Base-by-base conservation (phyloP, 2,888 invertebrate species). In the Diadegma fenestrale region DNA sequence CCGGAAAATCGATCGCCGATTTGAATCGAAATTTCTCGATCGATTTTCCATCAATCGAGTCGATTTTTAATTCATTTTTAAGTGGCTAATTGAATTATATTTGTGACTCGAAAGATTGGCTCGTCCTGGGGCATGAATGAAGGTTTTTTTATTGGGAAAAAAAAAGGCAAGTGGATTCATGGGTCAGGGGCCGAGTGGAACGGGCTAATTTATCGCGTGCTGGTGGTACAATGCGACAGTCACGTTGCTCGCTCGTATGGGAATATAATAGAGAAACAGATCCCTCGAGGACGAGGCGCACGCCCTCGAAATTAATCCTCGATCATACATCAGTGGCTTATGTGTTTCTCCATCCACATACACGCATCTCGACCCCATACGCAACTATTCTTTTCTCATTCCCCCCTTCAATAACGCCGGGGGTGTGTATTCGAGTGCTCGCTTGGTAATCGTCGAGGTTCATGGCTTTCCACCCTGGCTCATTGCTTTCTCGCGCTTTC, bases 281-380 rank as follows among this genome's bases (percentile, higher is more conserved):
- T 88, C 85, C 86, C 77, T 83, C 77, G 71, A 82, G 83, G 80
- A 78, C 82, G 76, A 64, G 75, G 87, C 88, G 86, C 88, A 89
- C 89, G 88, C 89, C 88, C 89, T 88, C 82, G 85, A 88, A 90
- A 91, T 91, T 91, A 91, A 91, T 92, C 89, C 89, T 89, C 88
- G 90, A 89, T 89, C 89, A 87, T 88, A 89, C 89, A 87, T 89
- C 88, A 88, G 87, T 88, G 87, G 69, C 88, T 76, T 77, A 84
- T 87, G 79, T 51, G 45, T 61, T 17, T 22, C 5, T 26, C 26
- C 19, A 30, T 63, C 30, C 6, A 22, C 17, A 22, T 17, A 33
- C 22, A 19, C 0, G 37, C 1, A 71, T 19, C 30, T 33, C 7
- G 43, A 14, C n/a, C 22, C 19, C 43, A n/a, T 37, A 48, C 33